Conservation (phyloP, 2,888 invertebrate genomes). For the Lomographa bimaculata region DNA sequence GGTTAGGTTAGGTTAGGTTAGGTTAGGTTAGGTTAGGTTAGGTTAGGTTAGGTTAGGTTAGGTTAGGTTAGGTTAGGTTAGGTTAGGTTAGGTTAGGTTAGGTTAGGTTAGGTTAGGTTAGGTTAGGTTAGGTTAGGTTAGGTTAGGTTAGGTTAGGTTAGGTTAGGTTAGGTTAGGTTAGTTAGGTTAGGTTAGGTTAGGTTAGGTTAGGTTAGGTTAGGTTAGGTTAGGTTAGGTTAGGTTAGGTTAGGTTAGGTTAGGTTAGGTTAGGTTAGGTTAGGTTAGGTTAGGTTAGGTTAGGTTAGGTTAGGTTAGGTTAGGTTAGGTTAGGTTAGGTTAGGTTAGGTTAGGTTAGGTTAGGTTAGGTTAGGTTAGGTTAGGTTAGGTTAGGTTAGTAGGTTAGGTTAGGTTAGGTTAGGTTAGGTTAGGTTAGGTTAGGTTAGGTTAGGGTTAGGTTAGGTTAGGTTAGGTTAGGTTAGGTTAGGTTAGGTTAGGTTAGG, state of each 20-base stretch:
- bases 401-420: conserved; percentile 33
- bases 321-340: conserved; percentile 32
- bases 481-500: conserved; percentile 28
- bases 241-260: conserved; percentile 31
- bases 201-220: conserved; percentile 38
- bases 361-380: conserved; percentile 27
- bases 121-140: conserved; percentile 28
- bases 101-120: conserved; percentile 35
- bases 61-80: conserved; percentile 35
- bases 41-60: conserved; percentile 30
- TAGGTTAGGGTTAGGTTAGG: conserved; percentile 31
- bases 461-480: conserved; percentile 36
- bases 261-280: conserved; percentile 29
- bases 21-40: conserved; percentile 29
- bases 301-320: conserved; percentile 30
- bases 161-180: conserved; percentile 30
- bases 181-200: conserved; percentile 33
- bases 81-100: conserved; percentile 35
- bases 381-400: conserved; percentile 31
- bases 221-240: conserved; percentile 33
- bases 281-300: conserved; percentile 24
- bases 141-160: conserved; percentile 34
- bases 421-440: conserved; percentile 31
- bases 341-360: conserved; percentile 27
- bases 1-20: conserved; percentile 35